phyloP scores from a whole-genome alignment of 2,797 vertebrate species.

The Gymnopithys bicolor region DNA sequence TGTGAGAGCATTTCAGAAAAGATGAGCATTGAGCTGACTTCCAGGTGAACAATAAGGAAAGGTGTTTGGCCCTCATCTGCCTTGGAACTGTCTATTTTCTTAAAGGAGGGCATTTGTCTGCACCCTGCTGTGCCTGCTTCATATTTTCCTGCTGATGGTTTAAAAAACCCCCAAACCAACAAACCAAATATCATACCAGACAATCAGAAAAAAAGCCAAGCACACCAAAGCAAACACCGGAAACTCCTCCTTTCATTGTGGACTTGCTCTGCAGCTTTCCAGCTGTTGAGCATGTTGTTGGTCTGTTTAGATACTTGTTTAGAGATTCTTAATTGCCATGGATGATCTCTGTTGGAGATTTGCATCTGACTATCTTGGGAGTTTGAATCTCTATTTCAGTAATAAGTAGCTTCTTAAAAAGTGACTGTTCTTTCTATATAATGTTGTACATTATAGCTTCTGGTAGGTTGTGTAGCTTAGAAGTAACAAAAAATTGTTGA shows the following conservation, averaged over 20 bases:
- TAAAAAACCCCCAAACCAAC: background rate
- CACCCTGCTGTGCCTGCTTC: background rate
- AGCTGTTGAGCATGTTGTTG: background rate
- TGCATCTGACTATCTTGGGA: background rate
- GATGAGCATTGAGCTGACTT: background rate
- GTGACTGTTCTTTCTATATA: background rate
- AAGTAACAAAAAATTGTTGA: background rate
- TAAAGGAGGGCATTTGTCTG: background rate
- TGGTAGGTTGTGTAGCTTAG: background rate
- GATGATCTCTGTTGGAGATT: background rate
- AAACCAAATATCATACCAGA: background rate
- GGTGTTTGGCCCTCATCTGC: background rate
- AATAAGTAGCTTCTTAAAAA: background rate
- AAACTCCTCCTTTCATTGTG: background rate
- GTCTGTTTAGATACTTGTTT: background rate
- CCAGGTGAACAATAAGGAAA: background rate
- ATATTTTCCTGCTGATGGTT: background rate
- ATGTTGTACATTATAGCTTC: background rate
- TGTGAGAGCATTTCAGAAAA: background rate
- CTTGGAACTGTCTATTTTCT: background rate
- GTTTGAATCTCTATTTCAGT: background rate
- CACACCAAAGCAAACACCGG: background rate
- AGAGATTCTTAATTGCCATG: background rate
- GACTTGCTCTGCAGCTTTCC: background rate
- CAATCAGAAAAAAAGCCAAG: background rate